These are phyloP conservation scores for Lysandra bellargus DNA, from an alignment of 2,888 invertebrate species.

Conservation along the genomic window DNA sequence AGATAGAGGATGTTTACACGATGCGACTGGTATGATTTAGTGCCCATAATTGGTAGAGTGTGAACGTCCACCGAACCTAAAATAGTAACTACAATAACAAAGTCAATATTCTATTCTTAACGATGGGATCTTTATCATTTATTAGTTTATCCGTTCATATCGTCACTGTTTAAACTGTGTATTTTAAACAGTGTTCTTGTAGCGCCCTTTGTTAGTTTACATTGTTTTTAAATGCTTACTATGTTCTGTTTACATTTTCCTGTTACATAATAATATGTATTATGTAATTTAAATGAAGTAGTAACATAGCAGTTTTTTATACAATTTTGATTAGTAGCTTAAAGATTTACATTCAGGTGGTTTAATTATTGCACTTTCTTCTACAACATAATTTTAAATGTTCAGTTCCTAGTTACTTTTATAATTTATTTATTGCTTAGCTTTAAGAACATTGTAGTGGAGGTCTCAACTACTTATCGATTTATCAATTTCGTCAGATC, in stretches of 20 bases:
- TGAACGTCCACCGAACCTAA: conserved; percentile 72
- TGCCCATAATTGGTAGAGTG: conserved; percentile 76
- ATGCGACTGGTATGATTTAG: conserved; percentile 75
- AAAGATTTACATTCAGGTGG: not conserved
- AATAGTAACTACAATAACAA: conserved; percentile 75
- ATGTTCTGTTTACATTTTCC: not conserved
- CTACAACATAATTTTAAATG: not conserved
- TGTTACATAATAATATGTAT: not conserved
- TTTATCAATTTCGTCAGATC: not conserved
- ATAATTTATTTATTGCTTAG: too few species aligned
- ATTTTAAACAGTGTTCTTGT: not conserved
- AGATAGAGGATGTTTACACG: conserved; percentile 72
- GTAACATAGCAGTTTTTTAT: not conserved
- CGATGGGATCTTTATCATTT: conserved; percentile 19
- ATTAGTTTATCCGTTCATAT: conserved; percentile 17
- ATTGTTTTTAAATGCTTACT: not conserved
- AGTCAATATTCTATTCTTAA: conserved; percentile 60
- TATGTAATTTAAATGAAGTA: not conserved
- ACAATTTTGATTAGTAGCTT: not conserved
- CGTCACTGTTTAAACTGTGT: conserved; percentile 10
- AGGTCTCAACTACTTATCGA: not conserved
- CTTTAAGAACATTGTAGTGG: too few species aligned
- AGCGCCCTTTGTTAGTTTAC: not conserved
- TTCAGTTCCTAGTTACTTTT: not conserved
- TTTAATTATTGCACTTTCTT: not conserved